Base-by-base conservation (phyloP, 92 coral and sea anemone genomes). In the Actinernus sp. region DNA sequence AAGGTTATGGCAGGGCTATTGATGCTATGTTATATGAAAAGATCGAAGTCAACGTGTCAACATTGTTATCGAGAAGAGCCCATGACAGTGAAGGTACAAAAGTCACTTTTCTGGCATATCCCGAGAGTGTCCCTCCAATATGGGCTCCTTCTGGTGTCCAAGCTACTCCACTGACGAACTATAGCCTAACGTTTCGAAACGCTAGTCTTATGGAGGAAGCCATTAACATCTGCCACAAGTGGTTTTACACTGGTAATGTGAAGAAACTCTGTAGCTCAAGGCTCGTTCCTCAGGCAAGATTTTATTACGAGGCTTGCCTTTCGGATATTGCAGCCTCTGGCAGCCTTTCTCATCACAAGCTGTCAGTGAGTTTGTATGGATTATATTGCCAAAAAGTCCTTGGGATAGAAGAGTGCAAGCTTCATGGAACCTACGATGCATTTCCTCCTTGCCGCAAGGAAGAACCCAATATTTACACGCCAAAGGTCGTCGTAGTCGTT, bases 231-330 rank as follows among this genome's bases (percentile, higher is more conserved):
- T 94, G 98, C 55, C 57, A 85, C 62, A 58, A 83, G 29, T 76
- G 50, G 82, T 94, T 94, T 76, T 91, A 83, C 73, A 77, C 77
- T 37, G 98, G 95, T 22, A 71, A 69, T 7, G 78, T 94, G 33
- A 83, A 87, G 50, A 72, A 65, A 24, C 68, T 78, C 23, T 94
- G 98, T 61, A 77, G 94, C 16, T 44, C 55, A 12, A 69, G 50
- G 14, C 85, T 94, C 31, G 89, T 89, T n/a, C 65, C 92, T 4
- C 98, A 94, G 51, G 89, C 98, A 1, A 67, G 79, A 58, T 94
- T 94, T 68, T 94, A 87, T 61, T 94, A 91, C 76, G 98, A 94
- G 61, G 91, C 97, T 27, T 94, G 98, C 49, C 58, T 94, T 25
- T 71, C 97, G 17, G 98, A 94, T 63, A 74, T 94, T 14, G 96